Percentiles rank a stretch among this genome's conserved stretches.
These are phyloP conservation scores for Malaclemys terrapin DNA, from an alignment of 2,113 vertebrate genomes.

Conservation along the genomic window DNA sequence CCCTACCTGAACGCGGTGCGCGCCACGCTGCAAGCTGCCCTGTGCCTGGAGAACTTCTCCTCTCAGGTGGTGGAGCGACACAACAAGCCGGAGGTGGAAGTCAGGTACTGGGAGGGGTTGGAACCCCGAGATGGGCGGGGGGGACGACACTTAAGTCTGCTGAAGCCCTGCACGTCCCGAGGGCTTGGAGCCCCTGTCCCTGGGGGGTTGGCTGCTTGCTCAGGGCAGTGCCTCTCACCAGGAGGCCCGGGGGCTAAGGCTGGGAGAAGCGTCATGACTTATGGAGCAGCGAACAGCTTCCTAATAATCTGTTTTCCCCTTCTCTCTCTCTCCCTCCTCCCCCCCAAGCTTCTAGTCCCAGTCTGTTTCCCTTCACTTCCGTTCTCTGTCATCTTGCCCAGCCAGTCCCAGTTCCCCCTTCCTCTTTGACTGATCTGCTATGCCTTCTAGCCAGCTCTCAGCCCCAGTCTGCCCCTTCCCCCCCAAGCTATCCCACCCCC, in stretches of 20 bases:
- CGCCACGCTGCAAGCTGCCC: constrained; percentile 95
- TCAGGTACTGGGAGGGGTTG: constrained; percentile 81
- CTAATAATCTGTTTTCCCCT: too few species aligned
- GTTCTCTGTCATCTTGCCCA: not conserved
- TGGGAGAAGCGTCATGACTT: not conserved
- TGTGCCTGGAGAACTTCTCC: constrained; percentile 99
- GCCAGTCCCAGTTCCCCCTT: not conserved
- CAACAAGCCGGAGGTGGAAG: constrained; percentile 99
- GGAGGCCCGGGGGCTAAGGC: fast-evolving
- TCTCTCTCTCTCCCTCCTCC: too few species aligned
- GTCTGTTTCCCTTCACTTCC: not conserved
- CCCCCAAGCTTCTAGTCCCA: too few species aligned
- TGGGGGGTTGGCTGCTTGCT: not conserved
- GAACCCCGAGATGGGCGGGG: not conserved
- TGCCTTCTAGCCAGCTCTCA: not conserved
- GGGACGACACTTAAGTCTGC: too few species aligned
- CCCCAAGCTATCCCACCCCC: not conserved
- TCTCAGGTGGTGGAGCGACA: constrained; percentile 98
- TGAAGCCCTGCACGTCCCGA: too few species aligned
- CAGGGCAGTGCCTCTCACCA: fast-evolving
- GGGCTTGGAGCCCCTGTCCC: not conserved
- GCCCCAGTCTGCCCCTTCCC: not conserved
- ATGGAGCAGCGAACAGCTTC: too few species aligned
- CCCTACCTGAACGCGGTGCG: constrained; percentile 98
- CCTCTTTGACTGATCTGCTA: too few species aligned